These are phyloP conservation scores for Saimiri boliviensis DNA, from an alignment of 2,113 vertebrate genomes.

Conservation along the genomic window DNA sequence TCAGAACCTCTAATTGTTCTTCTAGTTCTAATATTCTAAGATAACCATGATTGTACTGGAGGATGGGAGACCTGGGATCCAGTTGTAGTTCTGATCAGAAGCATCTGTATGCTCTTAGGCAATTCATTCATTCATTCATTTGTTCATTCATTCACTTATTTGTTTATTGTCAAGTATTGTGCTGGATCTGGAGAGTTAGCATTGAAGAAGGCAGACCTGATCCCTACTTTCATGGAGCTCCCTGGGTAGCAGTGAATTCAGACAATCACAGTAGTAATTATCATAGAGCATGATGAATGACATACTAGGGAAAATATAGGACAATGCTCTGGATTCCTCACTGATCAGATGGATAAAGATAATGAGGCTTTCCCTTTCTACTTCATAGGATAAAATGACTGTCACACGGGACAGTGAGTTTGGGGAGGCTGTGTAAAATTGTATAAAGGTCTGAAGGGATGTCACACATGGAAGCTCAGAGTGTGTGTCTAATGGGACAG, in stretches of 20 bases:
- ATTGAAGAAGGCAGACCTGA: not conserved
- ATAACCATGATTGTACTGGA: not conserved
- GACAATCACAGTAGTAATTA: not conserved
- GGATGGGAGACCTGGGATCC: not conserved
- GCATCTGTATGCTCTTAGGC: not conserved
- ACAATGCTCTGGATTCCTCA: not conserved
- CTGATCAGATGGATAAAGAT: not conserved
- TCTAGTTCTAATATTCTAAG: not conserved
- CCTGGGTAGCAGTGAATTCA: not conserved
- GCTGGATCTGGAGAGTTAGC: not conserved
- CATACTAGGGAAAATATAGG: not conserved
- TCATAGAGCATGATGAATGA: not conserved
- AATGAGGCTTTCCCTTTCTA: not conserved
- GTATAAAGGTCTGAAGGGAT: not conserved
- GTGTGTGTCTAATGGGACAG: not conserved
- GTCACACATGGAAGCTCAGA: not conserved
- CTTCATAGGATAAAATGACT: not conserved
- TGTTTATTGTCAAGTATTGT: not conserved
- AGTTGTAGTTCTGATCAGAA: not conserved
- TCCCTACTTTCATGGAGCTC: not conserved
- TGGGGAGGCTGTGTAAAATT: not conserved
- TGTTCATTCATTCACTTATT: not conserved
- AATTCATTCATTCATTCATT: not conserved
- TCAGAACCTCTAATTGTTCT: not conserved
- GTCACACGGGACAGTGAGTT: not conserved